Conservation (phyloP, 2,888 invertebrate genomes). For the Pecten maximus region DNA sequence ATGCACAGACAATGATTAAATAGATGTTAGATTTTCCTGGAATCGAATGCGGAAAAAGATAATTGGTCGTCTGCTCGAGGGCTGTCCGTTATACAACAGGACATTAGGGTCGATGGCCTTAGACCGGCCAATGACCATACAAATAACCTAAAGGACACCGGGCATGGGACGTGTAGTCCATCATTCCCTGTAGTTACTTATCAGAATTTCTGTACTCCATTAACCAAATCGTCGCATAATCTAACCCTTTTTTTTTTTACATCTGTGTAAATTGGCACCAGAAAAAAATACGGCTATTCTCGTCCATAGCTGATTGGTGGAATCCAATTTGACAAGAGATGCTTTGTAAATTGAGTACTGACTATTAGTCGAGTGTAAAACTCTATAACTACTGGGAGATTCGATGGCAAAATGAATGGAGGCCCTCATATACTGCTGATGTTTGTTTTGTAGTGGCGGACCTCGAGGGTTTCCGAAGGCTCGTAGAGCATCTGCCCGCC, state of each 20-base stretch:
- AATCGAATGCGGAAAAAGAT: background rate
- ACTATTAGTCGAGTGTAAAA: background rate
- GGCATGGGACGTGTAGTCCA: background rate
- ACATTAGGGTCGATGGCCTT: background rate
- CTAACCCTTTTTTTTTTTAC: background rate
- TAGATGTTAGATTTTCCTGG: background rate
- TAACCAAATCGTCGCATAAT: background rate
- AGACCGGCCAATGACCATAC: background rate
- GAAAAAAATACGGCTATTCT: background rate
- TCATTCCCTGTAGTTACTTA: background rate
- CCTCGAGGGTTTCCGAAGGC: background rate
- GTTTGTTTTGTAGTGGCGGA: background rate
- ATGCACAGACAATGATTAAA: background rate
- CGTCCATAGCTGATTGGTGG: background rate
- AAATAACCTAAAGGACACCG: background rate
- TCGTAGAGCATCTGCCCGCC: background rate
- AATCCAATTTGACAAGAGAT: background rate
- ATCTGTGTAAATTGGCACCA: background rate
- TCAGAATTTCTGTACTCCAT: background rate
- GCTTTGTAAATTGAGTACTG: background rate
- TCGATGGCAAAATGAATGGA: too few species aligned
- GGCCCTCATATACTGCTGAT: too few species aligned
- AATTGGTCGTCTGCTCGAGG: background rate
- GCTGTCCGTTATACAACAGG: background rate
- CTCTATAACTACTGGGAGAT: background rate